Evolutionary conservation across 2,888 invertebrate species (phyloP), one percentile per base, ranked within the genome.

Genomic region (Laothoe populi): DNA sequence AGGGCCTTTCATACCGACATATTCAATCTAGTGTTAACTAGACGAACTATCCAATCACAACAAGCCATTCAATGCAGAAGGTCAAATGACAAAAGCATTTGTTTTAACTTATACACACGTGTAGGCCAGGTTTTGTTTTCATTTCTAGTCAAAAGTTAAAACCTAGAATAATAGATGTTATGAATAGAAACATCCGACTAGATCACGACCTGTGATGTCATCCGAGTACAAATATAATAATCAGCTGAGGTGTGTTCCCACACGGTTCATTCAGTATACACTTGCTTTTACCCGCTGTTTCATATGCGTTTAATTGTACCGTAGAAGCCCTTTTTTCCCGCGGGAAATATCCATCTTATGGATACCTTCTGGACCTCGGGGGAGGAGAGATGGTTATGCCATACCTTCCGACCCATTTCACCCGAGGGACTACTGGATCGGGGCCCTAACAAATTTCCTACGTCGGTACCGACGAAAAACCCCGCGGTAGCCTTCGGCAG

Each of bases 151-250:
- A 61, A 72, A 75, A 75, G 72, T 72, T 68, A 68, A 66, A 64
- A 59, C 59, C 57, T 58, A 61, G 42, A 46, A 75, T 72, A 70
- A 73, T 73, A 64, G 71, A 64, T 73, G 70, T 77, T 75, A 69
- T 65, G 64, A 69, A 59, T 65, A 19, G 16, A 21, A 21, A 62
- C 63, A 67, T 75, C 75, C 70, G 65, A 35, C 59, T 61, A 31
- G 24, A 53, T 48, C 67, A 38, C 21, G 16, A 23, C 40, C 21
- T 10, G 57, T 72, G 71, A 73, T 71, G 68, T 73, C 49, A 60
- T 42, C 16, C 42, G 26, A 26, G 31, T 42, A 35, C 38, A 60
- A 46, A 42, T 40, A 61, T 40, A 23, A 38, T 59, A 44, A 42
- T 49, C 35, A 53, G 35, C 19, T 35, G 53, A 35, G 53, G 5